Evolutionary conservation across 2,888 invertebrate genomes (phyloP).

Genomic region (Gymnoscelis rufifasciata): DNA sequence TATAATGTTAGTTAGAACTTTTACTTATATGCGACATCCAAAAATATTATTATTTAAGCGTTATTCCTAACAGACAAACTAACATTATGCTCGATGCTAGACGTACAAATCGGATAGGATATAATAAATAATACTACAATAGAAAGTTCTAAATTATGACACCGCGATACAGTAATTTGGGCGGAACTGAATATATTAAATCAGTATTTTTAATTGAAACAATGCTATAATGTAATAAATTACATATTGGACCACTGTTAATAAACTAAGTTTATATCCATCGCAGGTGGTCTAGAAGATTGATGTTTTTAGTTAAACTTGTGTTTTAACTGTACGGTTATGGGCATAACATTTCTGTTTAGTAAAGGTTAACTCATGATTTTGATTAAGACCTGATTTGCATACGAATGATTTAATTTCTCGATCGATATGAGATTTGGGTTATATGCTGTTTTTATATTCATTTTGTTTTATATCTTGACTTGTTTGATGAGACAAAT

Average conservation of each 20-base stretch:
- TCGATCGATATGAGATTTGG: not conserved
- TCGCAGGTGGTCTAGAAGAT: slow-evolving; percentile 65
- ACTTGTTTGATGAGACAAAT: too few species aligned
- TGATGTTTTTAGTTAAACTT: slow-evolving; percentile 45
- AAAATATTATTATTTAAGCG: too few species aligned
- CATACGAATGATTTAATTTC: not conserved
- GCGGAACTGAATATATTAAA: slow-evolving; percentile 64
- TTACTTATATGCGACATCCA: too few species aligned
- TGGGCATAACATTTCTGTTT: slow-evolving; percentile 4
- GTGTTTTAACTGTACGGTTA: slow-evolving; percentile 19
- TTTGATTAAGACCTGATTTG: not conserved
- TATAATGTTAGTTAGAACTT: too few species aligned
- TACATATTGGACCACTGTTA: slow-evolving; percentile 49
- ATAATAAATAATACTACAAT: slow-evolving; percentile 63
- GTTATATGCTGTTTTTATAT: not conserved
- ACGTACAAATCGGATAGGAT: not conserved
- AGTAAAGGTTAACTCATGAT: not conserved
- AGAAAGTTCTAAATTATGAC: slow-evolving; percentile 61
- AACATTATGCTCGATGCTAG: not conserved
- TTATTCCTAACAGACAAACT: slow-evolving; percentile 19
- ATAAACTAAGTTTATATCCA: slow-evolving; percentile 50
- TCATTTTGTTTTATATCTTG: too few species aligned
- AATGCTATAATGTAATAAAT: slow-evolving; percentile 66
- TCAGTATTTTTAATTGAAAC: slow-evolving; percentile 73
- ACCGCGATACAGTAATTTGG: slow-evolving; percentile 67